Conservation (phyloP, 2,888 invertebrate genomes). For the Trissoscelio sp. region DNA sequence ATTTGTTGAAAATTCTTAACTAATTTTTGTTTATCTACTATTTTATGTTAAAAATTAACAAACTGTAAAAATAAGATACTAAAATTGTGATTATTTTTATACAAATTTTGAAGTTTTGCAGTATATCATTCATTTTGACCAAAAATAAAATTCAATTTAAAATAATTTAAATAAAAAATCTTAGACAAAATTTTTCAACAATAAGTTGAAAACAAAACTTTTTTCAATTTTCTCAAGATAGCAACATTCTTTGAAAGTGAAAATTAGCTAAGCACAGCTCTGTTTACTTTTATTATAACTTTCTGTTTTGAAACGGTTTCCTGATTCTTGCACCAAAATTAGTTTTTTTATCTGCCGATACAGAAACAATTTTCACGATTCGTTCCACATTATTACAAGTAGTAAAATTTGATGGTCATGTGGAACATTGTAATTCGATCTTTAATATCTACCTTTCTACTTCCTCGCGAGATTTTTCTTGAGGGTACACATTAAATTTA, state of each 20-base stretch:
- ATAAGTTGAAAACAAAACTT: not conserved
- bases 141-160: no score
- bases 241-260: constrained; percentile 36
- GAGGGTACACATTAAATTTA: not conserved
- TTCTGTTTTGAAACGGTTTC: constrained; percentile 43
- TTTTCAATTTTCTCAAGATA: not conserved
- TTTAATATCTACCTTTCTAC: constrained; percentile 34
- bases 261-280: constrained; percentile 27
- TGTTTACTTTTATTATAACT: constrained; percentile 40
- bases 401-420: constrained; percentile 40
- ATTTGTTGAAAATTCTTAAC: not conserved
- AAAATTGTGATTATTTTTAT: no score
- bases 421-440: constrained; percentile 30
- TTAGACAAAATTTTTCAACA: no score
- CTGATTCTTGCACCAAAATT: constrained; percentile 24
- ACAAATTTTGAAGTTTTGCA: no score
- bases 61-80: no score
- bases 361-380: constrained; percentile 37
- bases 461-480: constrained; percentile 9
- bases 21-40: no score
- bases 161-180: no score
- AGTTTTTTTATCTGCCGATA: constrained; percentile 20
- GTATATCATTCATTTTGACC: no score
- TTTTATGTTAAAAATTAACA: no score
- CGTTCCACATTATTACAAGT: constrained; percentile 41